phyloP scores from a whole-genome alignment of 2,797 vertebrate genomes.

The Trachops cirrhosus region DNA sequence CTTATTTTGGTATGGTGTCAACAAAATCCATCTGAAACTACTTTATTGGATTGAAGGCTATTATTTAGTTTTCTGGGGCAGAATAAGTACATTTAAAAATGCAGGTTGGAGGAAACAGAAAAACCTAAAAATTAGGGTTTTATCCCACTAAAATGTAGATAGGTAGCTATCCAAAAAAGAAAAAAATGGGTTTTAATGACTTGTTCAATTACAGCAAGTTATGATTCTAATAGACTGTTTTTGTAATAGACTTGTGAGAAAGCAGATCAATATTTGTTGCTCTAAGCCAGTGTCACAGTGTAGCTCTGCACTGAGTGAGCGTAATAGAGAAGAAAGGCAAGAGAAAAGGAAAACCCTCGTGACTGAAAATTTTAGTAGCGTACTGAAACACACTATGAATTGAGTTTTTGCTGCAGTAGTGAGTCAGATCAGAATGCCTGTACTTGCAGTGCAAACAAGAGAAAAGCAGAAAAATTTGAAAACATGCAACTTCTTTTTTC shows the following conservation, averaged over 20 bases:
- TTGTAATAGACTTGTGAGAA: conserved; percentile 44
- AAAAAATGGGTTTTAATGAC: neutral
- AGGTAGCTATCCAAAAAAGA: neutral
- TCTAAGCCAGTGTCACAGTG: conserved; percentile 59
- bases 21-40: conserved; percentile 8
- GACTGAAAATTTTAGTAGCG: conserved; percentile 75
- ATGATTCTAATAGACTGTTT: conserved; percentile 45
- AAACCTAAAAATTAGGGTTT: conserved; percentile 42
- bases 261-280: conserved; percentile 66
- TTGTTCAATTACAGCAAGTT: conserved; percentile 58
- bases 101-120: neutral
- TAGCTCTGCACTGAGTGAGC: conserved; percentile 41
- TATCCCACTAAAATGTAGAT: conserved; percentile 42
- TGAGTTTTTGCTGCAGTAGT: conserved; percentile 66
- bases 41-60: neutral
- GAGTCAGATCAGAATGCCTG: conserved; percentile 68
- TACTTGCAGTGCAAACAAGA: conserved; percentile 73
- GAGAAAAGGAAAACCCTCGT: conserved; percentile 58
- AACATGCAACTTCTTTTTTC: conserved; percentile 57
- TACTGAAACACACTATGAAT: conserved; percentile 76
- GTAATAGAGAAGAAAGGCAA: conserved; percentile 57
- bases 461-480: conserved; percentile 65
- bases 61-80: neutral
- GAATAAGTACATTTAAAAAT: conserved; percentile 9
- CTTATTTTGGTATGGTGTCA: conserved; percentile 32